A percentile compares a stretch with the other conserved stretches of the same genome.
These are phyloP conservation scores for Porites cylindrica DNA, from an alignment of 92 coral and sea anemone genomes.

Conservation along the genomic window DNA sequence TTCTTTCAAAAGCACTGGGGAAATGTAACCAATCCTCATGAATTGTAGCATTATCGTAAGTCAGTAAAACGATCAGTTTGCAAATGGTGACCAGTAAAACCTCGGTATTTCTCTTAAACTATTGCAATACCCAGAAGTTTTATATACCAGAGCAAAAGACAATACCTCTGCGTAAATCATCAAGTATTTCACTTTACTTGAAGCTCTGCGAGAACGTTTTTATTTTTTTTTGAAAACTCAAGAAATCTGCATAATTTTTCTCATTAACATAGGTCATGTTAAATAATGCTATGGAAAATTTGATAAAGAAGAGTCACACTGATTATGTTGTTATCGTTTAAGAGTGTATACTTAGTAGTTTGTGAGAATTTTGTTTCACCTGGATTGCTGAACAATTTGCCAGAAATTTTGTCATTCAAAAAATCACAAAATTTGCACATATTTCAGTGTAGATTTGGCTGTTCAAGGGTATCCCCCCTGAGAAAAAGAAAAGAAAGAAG, in stretches of 20 bases:
- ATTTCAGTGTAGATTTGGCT: constrained; percentile 2
- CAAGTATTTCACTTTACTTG: constrained; percentile 7
- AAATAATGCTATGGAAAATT: too few relatives aligned
- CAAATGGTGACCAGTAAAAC: neutral
- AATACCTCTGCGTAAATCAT: neutral
- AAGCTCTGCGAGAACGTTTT: constrained; percentile 20
- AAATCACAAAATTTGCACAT: constrained; percentile 4
- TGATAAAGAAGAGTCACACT: too few relatives aligned
- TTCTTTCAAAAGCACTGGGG: neutral
- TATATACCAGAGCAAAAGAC: constrained; percentile 19
- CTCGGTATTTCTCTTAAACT: neutral
- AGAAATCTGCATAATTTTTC: too few relatives aligned
- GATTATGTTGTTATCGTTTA: too few relatives aligned
- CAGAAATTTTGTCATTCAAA: constrained; percentile 10
- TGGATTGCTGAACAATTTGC: neutral
- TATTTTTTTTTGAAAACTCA: neutral
- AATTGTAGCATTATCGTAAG: neutral
- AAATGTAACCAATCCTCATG: neutral
- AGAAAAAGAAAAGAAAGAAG: constrained; percentile 4
- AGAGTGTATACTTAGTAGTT: too few relatives aligned
- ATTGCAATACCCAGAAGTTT: neutral
- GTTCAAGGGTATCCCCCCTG: constrained; percentile 1
- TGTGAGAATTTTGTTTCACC: neutral
- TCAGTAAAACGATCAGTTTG: constrained; percentile 1
- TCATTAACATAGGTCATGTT: too few relatives aligned